These are phyloP conservation scores for Prionace glauca DNA, from an alignment of 2,797 vertebrate genomes.

Conservation along the genomic window DNA sequence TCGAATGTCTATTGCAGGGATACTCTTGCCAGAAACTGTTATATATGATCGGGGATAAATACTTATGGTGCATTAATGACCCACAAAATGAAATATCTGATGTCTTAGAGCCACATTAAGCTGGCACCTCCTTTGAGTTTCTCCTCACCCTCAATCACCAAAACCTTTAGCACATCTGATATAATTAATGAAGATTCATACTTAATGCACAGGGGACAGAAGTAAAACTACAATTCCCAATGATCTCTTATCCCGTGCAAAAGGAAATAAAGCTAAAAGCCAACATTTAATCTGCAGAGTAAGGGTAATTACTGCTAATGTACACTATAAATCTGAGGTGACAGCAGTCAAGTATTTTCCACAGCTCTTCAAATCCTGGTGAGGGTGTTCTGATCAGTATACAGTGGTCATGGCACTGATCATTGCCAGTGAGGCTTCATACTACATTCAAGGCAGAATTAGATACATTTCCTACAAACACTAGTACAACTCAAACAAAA, in stretches of 20 bases:
- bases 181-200: neutral
- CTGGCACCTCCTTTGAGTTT: neutral
- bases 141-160: neutral
- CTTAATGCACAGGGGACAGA: neutral
- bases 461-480: neutral
- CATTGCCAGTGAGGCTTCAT: neutral
- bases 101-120: neutral
- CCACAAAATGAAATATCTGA: neutral
- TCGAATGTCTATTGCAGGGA: neutral
- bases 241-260: neutral
- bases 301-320: neutral
- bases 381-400: neutral
- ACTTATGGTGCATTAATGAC: neutral
- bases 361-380: neutral
- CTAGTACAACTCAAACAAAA: neutral
- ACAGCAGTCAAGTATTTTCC: neutral
- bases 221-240: neutral
- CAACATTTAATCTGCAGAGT: neutral
- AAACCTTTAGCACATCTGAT: neutral
- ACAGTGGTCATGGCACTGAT: neutral
- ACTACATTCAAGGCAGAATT: neutral
- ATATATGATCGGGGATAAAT: neutral
- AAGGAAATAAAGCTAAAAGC: neutral
- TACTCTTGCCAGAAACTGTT: neutral
- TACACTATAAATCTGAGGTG: neutral